Evolutionary conservation across 2,888 invertebrate species (phyloP).

Genomic region (Rhyacophila evoluta): DNA sequence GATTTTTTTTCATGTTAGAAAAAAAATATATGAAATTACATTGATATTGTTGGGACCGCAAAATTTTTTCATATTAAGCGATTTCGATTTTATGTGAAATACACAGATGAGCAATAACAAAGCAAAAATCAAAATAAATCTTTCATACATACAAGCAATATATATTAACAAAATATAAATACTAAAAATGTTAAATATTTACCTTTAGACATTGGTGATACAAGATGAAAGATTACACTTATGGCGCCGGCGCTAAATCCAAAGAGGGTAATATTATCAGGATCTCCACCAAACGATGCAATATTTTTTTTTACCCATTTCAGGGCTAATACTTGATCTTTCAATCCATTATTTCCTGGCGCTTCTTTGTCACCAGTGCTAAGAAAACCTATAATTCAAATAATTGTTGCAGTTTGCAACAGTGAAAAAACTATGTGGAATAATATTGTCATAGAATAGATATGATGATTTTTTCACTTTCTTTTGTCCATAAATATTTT

Average conservation of each 20-base stretch:
- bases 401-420: background rate
- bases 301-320: conserved; percentile 74
- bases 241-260: conserved; percentile 74
- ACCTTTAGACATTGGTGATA: conserved; percentile 44
- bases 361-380: conserved; percentile 35
- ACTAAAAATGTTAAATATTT: no score
- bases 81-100: no score
- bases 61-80: no score
- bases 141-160: no score
- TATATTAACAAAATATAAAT: no score
- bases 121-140: no score
- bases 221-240: conserved; percentile 34
- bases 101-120: no score
- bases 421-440: background rate
- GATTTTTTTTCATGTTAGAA: no score
- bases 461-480: background rate
- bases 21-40: no score
- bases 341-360: conserved; percentile 46
- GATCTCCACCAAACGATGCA: conserved; percentile 72
- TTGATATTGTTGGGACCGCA: no score
- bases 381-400: conserved; percentile 31
- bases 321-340: conserved; percentile 73
- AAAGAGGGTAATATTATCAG: conserved; percentile 70
- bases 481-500: background rate
- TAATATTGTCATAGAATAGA: background rate